A percentile compares a stretch with the other conserved stretches of the same genome.
Evolutionary conservation across 2,888 invertebrate genomes (phyloP).

Genomic region (Microchrysa polita): DNA sequence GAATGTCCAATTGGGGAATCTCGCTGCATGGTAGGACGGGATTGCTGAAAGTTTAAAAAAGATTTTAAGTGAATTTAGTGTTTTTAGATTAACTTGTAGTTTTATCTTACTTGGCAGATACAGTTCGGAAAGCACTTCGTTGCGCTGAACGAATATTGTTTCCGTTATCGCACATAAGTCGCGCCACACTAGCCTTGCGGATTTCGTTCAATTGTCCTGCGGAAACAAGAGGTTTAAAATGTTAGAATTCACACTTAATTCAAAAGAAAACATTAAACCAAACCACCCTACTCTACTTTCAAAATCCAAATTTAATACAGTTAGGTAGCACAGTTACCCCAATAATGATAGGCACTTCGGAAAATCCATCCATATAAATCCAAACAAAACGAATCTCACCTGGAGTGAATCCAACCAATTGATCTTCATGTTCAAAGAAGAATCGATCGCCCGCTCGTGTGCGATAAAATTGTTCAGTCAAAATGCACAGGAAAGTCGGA

Average conservation of each 20-base stretch:
- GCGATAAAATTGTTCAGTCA: constrained; percentile 87
- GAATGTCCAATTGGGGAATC: constrained; percentile 71
- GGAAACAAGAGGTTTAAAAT: constrained; percentile 20
- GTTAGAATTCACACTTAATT: too few species aligned
- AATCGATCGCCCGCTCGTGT: constrained; percentile 87
- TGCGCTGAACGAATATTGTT: constrained; percentile 75
- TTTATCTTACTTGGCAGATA: constrained; percentile 68
- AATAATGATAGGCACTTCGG: too few species aligned
- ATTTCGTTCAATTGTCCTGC: constrained; percentile 78
- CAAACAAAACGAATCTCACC: constrained; percentile 61
- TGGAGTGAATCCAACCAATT: constrained; percentile 72
- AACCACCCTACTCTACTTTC: too few species aligned
- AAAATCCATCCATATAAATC: too few species aligned
- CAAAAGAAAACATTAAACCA: too few species aligned
- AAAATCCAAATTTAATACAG: too few species aligned
- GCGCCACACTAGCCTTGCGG: constrained; percentile 79
- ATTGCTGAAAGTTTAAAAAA: constrained; percentile 65
- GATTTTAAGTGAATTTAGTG: constrained; percentile 51
- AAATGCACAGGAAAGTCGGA: constrained; percentile 87
- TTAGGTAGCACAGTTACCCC: too few species aligned
- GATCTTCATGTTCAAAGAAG: constrained; percentile 80
- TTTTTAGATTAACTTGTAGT: not conserved
- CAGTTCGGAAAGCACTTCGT: constrained; percentile 72
- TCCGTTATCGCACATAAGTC: constrained; percentile 83
- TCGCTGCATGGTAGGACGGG: constrained; percentile 69